These are phyloP conservation scores for Venustaconcha ellipsiformis DNA, from an alignment of 1,140 invertebrate genomes.

Conservation along the genomic window DNA sequence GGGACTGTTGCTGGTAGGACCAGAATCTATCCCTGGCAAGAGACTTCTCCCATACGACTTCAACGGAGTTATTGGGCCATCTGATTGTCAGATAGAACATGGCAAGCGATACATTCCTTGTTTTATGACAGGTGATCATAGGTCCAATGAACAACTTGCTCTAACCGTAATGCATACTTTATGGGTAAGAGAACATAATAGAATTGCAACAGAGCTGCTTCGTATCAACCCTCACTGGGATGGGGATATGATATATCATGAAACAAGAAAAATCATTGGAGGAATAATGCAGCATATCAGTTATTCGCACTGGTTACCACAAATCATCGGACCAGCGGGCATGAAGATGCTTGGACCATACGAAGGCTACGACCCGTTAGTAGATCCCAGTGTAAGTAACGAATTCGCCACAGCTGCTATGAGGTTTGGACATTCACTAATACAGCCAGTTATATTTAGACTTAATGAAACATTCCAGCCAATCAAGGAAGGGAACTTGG, in stretches of 20 bases:
- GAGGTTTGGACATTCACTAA: slow-evolving; percentile 95
- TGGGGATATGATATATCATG: slow-evolving; percentile 91
- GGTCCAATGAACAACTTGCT: slow-evolving; percentile 90
- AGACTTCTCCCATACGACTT: slow-evolving; percentile 90
- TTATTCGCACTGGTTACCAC: slow-evolving; percentile 91
- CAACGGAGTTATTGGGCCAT: slow-evolving; percentile 74
- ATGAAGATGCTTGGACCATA: slow-evolving; percentile 85
- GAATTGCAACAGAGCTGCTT: slow-evolving; percentile 83
- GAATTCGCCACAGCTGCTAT: slow-evolving; percentile 97
- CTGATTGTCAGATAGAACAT: slow-evolving; percentile 81
- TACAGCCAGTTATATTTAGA: slow-evolving; percentile 92
- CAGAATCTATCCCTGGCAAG: slow-evolving; percentile 78
- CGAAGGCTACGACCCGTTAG: slow-evolving; percentile 82
- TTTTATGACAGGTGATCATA: slow-evolving; percentile 90
- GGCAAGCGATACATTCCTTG: slow-evolving; percentile 75
- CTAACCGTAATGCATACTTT: slow-evolving; percentile 97
- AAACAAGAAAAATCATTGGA: slow-evolving; percentile 89
- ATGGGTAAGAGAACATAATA: slow-evolving; percentile 97
- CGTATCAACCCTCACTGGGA: slow-evolving; percentile 94
- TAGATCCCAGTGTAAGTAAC: slow-evolving; percentile 91
- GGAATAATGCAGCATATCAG: slow-evolving; percentile 98
- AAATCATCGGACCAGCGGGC: slow-evolving; percentile 80
- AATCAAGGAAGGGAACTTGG: slow-evolving; percentile 85
- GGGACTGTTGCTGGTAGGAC: slow-evolving; percentile 86
- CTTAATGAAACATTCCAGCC: slow-evolving; percentile 86